Conservation (phyloP, 2,888 invertebrate genomes). For the Brachypalpus laphriformis region DNA sequence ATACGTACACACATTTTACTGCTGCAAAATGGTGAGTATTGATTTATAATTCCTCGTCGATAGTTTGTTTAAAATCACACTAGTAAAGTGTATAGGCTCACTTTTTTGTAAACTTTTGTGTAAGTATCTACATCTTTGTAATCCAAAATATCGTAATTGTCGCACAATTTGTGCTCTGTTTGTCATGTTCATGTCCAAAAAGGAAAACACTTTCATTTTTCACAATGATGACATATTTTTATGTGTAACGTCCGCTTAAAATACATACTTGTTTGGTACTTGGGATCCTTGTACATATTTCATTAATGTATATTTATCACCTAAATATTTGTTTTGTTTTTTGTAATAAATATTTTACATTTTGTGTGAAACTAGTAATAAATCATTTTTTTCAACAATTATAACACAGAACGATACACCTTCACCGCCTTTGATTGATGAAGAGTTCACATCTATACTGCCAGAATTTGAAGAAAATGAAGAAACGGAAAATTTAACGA, state of each 20-base stretch:
- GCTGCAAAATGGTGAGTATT: too few relatives aligned
- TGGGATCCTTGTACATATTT: slow-evolving; percentile 40
- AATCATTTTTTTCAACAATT: slow-evolving; percentile 6
- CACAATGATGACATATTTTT: slow-evolving; percentile 52
- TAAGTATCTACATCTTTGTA: too few relatives aligned
- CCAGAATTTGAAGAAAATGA: slow-evolving; percentile 50
- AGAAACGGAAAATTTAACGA: slow-evolving; percentile 45
- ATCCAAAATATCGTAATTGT: background rate
- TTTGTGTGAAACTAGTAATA: background rate
- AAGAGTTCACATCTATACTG: slow-evolving; percentile 44
- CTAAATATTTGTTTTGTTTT: background rate
- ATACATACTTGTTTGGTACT: slow-evolving; percentile 41
- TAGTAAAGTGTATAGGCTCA: too few relatives aligned
- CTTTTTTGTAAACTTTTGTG: too few relatives aligned
- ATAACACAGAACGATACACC: slow-evolving; percentile 55
- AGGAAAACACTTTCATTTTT: slow-evolving; percentile 40
- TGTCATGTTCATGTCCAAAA: slow-evolving; percentile 10
- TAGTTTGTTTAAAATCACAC: too few relatives aligned
- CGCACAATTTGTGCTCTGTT: slow-evolving; percentile 17
- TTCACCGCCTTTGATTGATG: slow-evolving; percentile 38
- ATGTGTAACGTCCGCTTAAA: slow-evolving; percentile 45
- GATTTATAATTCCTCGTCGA: too few relatives aligned
- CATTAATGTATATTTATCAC: slow-evolving; percentile 7
- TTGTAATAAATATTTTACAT: background rate
- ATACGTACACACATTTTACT: too few relatives aligned